Evolutionary conservation across 2,888 invertebrate species (phyloP).

Genomic region (Phyto melanocephala): DNA sequence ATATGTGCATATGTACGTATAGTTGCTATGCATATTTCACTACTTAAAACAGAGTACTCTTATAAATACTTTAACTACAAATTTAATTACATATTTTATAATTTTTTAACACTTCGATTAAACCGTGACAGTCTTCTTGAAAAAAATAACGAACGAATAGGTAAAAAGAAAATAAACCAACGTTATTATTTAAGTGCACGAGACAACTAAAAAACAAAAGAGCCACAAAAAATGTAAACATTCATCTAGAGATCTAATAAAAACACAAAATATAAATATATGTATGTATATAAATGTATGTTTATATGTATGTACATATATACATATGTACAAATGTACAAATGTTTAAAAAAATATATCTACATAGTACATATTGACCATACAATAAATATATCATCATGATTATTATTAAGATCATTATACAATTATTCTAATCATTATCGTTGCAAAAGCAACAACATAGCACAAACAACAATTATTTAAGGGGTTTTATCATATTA

Average conservation of each 20-base stretch:
- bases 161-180: conserved; percentile 32
- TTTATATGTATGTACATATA: no score
- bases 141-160: neutral
- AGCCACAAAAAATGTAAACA: conserved; percentile 40
- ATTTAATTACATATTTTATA: no score
- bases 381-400: conserved; percentile 11
- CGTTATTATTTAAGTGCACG: conserved; percentile 60
- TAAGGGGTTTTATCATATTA: no score
- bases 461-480: neutral
- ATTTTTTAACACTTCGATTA: no score
- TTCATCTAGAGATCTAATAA: conserved; percentile 31
- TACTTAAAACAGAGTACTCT: no score
- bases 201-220: conserved; percentile 62
- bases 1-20: no score
- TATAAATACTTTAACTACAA: no score
- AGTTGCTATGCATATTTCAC: no score
- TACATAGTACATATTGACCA: conserved; percentile 1
- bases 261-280: conserved; percentile 3
- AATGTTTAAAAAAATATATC: conserved; percentile 21
- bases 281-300: neutral
- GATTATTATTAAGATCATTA: conserved; percentile 27
- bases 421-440: no score
- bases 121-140: no score
- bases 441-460: neutral
- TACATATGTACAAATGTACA: no score